These are phyloP conservation scores for Eupithecia vulgata DNA, from an alignment of 2,888 invertebrate genomes.

Conservation along the genomic window DNA sequence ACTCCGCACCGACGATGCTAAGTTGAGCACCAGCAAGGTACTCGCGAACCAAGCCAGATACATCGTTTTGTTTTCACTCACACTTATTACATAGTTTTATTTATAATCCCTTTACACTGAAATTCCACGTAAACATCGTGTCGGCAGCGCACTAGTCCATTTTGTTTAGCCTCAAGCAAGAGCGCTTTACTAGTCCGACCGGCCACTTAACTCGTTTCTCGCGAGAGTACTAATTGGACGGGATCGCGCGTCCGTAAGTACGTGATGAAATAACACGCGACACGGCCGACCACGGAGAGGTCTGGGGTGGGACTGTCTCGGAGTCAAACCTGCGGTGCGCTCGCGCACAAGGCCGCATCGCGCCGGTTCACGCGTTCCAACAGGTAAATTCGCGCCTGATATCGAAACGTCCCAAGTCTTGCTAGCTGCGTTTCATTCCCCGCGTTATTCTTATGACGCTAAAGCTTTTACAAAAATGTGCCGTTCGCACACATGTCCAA, in stretches of 20 bases:
- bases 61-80: constrained; percentile 75
- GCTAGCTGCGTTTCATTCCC: constrained; percentile 60
- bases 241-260: constrained; percentile 72
- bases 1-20: constrained; percentile 70
- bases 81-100: constrained; percentile 76
- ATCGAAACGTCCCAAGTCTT: constrained; percentile 71
- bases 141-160: constrained; percentile 67
- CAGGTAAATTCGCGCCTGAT: constrained; percentile 77
- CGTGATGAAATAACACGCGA: constrained; percentile 62
- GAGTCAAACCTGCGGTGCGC: constrained; percentile 80
- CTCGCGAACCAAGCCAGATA: constrained; percentile 72
- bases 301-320: constrained; percentile 82
- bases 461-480: constrained; percentile 79
- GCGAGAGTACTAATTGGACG: constrained; percentile 82
- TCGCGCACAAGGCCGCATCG: constrained; percentile 85
- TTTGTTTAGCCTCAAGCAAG: constrained; percentile 62
- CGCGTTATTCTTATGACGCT: constrained; percentile 62
- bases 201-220: constrained; percentile 83
- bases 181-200: constrained; percentile 74
- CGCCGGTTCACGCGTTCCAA: constrained; percentile 85
- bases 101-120: constrained; percentile 69
- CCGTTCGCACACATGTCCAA: constrained; percentile 68
- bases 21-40: constrained; percentile 74
- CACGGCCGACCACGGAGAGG: constrained; percentile 76
- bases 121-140: constrained; percentile 69